Conservation (phyloP, 2,888 invertebrate genomes). For the Peribatodes rhomboidaria region DNA sequence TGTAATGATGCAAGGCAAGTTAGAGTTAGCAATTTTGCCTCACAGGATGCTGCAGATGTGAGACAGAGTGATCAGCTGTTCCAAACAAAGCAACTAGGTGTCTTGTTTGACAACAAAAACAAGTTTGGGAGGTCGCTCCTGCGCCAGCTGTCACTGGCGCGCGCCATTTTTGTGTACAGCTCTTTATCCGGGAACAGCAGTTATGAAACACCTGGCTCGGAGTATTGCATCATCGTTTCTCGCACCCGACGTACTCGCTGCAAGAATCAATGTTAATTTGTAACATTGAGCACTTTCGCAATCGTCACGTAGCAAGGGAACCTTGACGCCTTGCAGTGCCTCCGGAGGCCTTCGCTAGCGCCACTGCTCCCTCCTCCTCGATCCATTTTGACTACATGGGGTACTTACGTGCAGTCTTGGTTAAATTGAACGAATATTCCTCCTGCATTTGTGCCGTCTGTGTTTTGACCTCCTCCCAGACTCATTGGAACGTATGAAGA, state of each 20-base stretch:
- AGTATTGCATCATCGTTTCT: conserved; percentile 78
- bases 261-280: conserved; percentile 57
- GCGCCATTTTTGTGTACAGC: conserved; percentile 66
- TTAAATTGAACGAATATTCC: conserved; percentile 98
- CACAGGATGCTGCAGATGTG: background rate
- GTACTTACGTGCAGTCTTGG: conserved; percentile 98
- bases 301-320: conserved; percentile 40
- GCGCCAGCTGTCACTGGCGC: conserved; percentile 39
- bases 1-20: background rate
- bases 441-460: conserved; percentile 92
- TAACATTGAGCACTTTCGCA: conserved; percentile 63
- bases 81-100: conserved; percentile 38
- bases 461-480: conserved; percentile 91
- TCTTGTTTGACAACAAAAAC: conserved; percentile 44
- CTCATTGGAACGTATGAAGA: conserved; percentile 91
- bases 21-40: background rate
- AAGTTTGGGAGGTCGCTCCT: conserved; percentile 25
- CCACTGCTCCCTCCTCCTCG: conserved; percentile 14
- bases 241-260: conserved; percentile 51
- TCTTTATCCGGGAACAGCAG: conserved; percentile 48
- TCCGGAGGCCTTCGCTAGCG: conserved; percentile 14
- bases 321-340: conserved; percentile 26
- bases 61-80: conserved; percentile 38
- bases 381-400: background rate
- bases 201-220: conserved; percentile 77